Evolutionary conservation across 2,113 vertebrate genomes (phyloP), one percentile per base, ranked within the genome.

Genomic region (Typhlomys cinereus): DNA sequence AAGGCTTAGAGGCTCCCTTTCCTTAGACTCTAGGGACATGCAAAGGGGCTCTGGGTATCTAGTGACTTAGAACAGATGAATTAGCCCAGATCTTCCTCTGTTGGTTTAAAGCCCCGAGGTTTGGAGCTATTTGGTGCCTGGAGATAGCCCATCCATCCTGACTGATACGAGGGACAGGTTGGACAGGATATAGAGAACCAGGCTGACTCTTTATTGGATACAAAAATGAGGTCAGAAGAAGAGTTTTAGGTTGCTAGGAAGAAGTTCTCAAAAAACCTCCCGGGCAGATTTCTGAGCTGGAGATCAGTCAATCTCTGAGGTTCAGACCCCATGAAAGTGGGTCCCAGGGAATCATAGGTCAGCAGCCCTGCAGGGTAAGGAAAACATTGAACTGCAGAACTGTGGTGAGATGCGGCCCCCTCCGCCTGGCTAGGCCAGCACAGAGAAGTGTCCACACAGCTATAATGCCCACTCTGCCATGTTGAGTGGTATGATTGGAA

Each of bases 361-460:
- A n/a, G 29, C 15, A 85, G n/a, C 57, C 81, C n/a, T 11, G 13
- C 34, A 46, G 41, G 66, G 29, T 23, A 36, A 73, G 34, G 11
- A 61, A 46, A 54, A 2, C 27, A 73, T n/a, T 18, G 79, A 44
- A 18, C 15, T 15, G 1, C 1, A 0, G 1, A 5, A 8, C n/a
- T 39, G 17, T 4, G 10, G 23, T 18, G 64, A 23, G 14, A 41
- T 41, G 8, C 6, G 18, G 48, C 20, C 29, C 61, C 17, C 0
- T 5, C 62, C 25, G 50, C 64, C 67, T 29, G 21, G 29, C 17
- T 1, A 8, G 66, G 52, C 54, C 15, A 17, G 34, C 21, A 25
- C 25, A 2, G 14, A 34, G 14, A 2, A 18, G 1, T 2, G 5
- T 31, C 64, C 25, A 46, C 27, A 8, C 5, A 66, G n/a, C 25